A percentile compares a stretch with the other conserved stretches of the same genome.
Evolutionary conservation across 1,140 invertebrate genomes (phyloP).

Genomic region (Lepidurus arcticus): DNA sequence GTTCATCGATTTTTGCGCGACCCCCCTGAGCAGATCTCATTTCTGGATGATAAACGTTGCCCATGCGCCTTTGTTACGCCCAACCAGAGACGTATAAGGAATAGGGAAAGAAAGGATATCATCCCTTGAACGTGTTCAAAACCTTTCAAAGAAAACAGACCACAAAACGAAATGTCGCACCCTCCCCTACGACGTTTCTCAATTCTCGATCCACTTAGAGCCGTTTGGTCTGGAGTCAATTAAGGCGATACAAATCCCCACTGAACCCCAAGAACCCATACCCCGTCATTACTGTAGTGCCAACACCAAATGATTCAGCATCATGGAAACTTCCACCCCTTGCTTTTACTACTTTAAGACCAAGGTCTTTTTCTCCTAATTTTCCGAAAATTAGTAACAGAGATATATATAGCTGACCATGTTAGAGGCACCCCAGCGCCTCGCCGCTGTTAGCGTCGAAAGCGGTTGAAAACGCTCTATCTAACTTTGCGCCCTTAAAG

Average conservation of each 20-base stretch:
- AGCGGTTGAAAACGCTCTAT: too few species aligned
- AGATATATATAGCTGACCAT: too few species aligned
- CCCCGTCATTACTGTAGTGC: background rate
- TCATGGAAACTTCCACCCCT: background rate
- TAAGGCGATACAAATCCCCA: slow-evolving; percentile 9
- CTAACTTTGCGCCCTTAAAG: too few species aligned
- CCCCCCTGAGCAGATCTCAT: slow-evolving; percentile 17
- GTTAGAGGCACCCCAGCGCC: too few species aligned
- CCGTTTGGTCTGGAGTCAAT: background rate
- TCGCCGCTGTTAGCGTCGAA: too few species aligned
- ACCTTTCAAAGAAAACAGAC: background rate
- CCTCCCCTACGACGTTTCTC: background rate
- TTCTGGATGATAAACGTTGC: slow-evolving; percentile 21
- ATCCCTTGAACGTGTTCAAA: slow-evolving; percentile 1
- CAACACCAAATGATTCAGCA: background rate
- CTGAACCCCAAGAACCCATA: background rate
- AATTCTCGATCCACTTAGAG: slow-evolving; percentile 8
- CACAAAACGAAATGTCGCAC: background rate
- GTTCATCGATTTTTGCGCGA: slow-evolving; percentile 19
- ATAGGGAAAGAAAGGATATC: background rate
- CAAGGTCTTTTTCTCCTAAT: too few species aligned
- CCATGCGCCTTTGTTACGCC: slow-evolving; percentile 5
- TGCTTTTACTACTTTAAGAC: too few species aligned
- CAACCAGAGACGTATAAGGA: background rate
- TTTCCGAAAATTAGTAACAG: too few species aligned